phyloP scores from a whole-genome alignment of 1,140 invertebrate species.

The Saxidomus purpurata region DNA sequence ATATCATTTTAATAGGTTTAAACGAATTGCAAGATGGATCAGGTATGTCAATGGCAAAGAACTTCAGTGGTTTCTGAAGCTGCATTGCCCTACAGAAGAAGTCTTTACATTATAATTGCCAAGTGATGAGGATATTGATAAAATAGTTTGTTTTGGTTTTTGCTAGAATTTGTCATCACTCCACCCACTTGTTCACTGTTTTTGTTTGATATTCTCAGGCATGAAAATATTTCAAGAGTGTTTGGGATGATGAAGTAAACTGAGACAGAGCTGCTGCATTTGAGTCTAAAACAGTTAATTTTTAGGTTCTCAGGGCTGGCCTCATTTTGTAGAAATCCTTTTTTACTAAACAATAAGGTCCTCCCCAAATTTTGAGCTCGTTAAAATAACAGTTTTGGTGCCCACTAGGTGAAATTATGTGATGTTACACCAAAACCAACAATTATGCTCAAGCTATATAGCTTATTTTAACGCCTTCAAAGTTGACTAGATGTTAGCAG shows the following conservation, averaged over 20 bases:
- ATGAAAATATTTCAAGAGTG: too few species aligned
- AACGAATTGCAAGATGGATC: background rate
- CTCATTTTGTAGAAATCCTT: background rate
- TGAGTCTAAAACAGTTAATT: background rate
- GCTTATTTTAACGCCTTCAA: too few species aligned
- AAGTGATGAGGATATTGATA: background rate
- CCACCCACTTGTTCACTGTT: background rate
- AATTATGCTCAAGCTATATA: too few species aligned
- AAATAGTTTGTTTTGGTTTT: background rate
- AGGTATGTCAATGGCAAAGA: background rate
- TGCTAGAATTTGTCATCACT: background rate
- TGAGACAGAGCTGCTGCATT: too few species aligned
- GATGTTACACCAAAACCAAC: too few species aligned
- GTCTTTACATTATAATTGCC: background rate
- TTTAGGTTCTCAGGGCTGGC: too few species aligned
- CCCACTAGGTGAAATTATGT: too few species aligned
- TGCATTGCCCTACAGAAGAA: too few species aligned
- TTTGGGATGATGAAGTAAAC: background rate
- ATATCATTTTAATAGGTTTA: background rate
- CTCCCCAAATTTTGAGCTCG: background rate
- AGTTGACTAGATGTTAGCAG: too few species aligned
- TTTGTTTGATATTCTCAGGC: background rate
- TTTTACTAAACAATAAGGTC: background rate
- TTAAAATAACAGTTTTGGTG: too few species aligned
- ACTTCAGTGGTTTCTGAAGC: background rate